Percentiles rank a stretch among this genome's conserved stretches.
These are phyloP conservation scores for Ptychadena robeensis DNA, from an alignment of 2,797 vertebrate genomes.

Conservation along the genomic window DNA sequence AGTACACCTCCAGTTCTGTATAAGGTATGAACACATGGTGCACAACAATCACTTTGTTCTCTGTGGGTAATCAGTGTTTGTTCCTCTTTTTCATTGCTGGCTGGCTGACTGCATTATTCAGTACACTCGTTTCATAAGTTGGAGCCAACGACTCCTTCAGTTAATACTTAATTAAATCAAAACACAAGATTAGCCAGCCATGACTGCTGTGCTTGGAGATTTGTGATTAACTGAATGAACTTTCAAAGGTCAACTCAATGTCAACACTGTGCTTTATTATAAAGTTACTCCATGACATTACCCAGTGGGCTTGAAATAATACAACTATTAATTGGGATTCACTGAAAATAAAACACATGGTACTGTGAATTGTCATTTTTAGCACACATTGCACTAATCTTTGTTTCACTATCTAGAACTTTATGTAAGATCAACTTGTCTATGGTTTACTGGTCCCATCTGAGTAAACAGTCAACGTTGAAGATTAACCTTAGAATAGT, in stretches of 20 bases:
- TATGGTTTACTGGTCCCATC: constrained; percentile 12
- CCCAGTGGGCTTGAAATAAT: constrained; percentile 15
- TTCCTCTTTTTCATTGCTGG: constrained; percentile 21
- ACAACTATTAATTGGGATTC: constrained; percentile 27
- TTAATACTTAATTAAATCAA: constrained; percentile 63
- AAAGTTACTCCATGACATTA: constrained; percentile 45
- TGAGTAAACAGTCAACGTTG: constrained; percentile 38
- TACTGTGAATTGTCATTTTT: not conserved
- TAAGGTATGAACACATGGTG: not conserved
- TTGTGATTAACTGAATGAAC: constrained; percentile 61
- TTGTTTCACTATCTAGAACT: not conserved
- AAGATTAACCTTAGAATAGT: constrained; percentile 38
- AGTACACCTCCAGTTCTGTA: too few relatives aligned
- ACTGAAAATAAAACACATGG: constrained; percentile 26
- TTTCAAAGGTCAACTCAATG: constrained; percentile 61
- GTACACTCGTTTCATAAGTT: constrained; percentile 49
- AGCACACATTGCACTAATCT: not conserved
- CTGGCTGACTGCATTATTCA: constrained; percentile 43
- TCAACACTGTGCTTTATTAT: constrained; percentile 55
- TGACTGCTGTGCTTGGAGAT: constrained; percentile 61
- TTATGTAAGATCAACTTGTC: constrained; percentile 1
- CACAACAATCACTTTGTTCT: not conserved
- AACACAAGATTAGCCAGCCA: constrained; percentile 61
- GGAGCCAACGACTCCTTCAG: constrained; percentile 56
- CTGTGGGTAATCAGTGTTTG: constrained; percentile 28